A percentile compares a stretch with the other conserved stretches of the same genome.
phyloP scores from a whole-genome alignment of 2,888 invertebrate genomes.

The Metellina segmentata region DNA sequence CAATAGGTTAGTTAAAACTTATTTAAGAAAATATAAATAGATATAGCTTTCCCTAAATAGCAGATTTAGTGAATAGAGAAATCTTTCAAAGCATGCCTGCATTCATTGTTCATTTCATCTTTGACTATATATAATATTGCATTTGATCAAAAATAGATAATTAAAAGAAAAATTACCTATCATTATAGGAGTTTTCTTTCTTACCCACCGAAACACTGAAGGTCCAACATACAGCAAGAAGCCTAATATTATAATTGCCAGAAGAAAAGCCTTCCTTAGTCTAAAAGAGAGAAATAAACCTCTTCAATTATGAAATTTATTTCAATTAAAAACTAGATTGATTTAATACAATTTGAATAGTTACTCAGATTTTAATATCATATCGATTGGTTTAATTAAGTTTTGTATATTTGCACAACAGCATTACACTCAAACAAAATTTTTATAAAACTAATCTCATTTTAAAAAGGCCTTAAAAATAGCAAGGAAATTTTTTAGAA shows the following conservation, averaged over 20 bases:
- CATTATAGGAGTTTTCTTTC: conserved; percentile 81
- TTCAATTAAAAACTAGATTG: neutral
- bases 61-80: neutral
- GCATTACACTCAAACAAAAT: no score
- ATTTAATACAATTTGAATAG: no score
- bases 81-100: no score
- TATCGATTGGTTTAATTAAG: no score
- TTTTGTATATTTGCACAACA: no score
- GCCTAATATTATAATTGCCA: conserved; percentile 71
- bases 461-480: no score
- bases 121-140: neutral
- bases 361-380: no score
- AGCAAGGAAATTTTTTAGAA: no score
- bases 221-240: conserved; percentile 86
- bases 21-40: neutral
- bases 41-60: neutral
- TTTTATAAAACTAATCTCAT: no score
- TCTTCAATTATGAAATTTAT: neutral
- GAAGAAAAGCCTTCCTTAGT: conserved; percentile 76
- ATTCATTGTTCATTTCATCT: no score
- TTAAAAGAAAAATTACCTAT: conserved; percentile 65
- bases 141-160: neutral
- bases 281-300: conserved; percentile 60
- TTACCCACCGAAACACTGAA: conserved; percentile 84
- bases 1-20: neutral